Base-by-base conservation (phyloP, 1,140 invertebrate species). In the Pomacea maculata region DNA sequence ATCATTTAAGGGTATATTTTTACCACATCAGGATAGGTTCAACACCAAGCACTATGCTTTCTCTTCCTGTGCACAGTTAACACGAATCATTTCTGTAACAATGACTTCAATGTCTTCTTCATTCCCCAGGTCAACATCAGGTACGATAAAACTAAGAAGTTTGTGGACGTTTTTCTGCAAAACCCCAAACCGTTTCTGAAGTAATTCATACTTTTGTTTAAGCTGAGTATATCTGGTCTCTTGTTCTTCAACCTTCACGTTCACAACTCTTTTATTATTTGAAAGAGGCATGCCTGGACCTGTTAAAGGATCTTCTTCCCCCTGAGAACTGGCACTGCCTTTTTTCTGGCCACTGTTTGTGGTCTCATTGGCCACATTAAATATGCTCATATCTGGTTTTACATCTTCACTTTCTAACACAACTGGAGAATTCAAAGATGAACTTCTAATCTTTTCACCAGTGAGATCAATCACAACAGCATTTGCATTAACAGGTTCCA, bases 31-130 rank as follows among this genome's bases (percentile, higher is more conserved):
- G 2, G 2, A 45, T 45, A 45, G 34, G 34, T 45, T 61, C 15
- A 14, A 61, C 15, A 45, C n/a, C 63, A 1, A 10, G 9, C 17
- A 25, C 25, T 76, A 14, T 76, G 55, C 54, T 57, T 54, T 55
- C 65, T 78, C 61, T 7, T 61, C 25, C 4, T 19, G 52, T 15
- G 73, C 81, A 25, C 67, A 65, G 61, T 81, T 81, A 34, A 82
- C 76, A 14, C 79, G 70, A 57, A 88, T 88, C 88, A 88, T 87
- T 34, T 87, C 87, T 17, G 78, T 81, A 10, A 88, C 83, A 25
- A 88, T 85, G 21, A 83, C 74, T 70, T 87, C 86, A 70, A 88
- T 85, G 74, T 85, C 83, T 25, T 81, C 79, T 2, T 78, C 74
- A 21, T 79, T 79, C 7, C 85, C 86, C 21, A 88, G 70, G 68